A percentile compares a stretch with the other conserved stretches of the same genome.
These are phyloP conservation scores for Cybosia mesomella DNA, from an alignment of 2,888 invertebrate genomes.

Conservation along the genomic window DNA sequence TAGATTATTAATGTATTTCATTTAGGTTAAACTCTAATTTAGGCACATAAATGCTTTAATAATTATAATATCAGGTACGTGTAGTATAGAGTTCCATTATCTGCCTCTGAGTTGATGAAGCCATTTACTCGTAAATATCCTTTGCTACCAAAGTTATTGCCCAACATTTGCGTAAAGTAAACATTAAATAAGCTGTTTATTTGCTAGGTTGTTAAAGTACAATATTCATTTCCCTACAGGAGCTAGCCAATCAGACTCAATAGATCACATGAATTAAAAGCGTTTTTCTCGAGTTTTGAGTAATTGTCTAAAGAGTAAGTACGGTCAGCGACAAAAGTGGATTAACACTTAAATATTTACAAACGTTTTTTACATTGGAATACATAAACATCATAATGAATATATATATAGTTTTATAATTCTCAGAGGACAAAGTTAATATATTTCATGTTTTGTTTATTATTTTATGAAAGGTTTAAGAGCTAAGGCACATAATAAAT, in stretches of 20 bases:
- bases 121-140: not conserved
- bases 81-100: not conserved
- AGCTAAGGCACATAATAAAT: too few species aligned
- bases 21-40: not conserved
- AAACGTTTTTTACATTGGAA: too few species aligned
- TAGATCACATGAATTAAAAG: not conserved
- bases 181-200: not conserved
- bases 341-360: too few species aligned
- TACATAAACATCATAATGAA: too few species aligned
- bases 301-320: not conserved
- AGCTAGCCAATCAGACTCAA: slow-evolving; percentile 1
- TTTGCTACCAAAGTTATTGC: not conserved
- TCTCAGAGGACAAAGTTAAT: too few species aligned
- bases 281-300: slow-evolving; percentile 1
- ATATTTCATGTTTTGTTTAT: too few species aligned
- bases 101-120: not conserved
- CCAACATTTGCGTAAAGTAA: not conserved
- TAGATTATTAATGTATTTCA: not conserved
- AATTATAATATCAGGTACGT: not conserved
- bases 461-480: too few species aligned
- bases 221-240: not conserved
- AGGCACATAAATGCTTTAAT: not conserved
- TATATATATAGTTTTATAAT: too few species aligned
- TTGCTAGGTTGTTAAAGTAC: not conserved
- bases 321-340: too few species aligned